Base-by-base conservation (phyloP, 2,113 vertebrate genomes). In the Merops nubicus region DNA sequence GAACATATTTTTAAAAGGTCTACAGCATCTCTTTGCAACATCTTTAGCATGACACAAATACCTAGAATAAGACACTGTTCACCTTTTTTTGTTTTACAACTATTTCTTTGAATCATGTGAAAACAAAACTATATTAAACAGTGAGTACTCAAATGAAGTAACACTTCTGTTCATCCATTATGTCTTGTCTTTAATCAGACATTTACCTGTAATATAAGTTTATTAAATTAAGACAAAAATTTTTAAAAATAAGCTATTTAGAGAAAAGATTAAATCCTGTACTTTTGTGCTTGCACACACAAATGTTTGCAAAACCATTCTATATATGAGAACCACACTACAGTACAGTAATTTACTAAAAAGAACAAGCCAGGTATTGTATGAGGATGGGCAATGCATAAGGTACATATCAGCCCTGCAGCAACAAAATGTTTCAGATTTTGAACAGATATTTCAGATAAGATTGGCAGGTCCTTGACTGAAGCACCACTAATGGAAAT, bases 361-460 rank as follows among this genome's bases (percentile, higher is more conserved):
- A 78, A 92, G 63, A 84, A 96, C 68, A 95, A 92, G n/a, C 1
- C 21, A 85, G 1, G 3, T 48, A 94, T 72, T 88, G 40, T 50
- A 74, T 10, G 47, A 94, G 43, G 56, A 36, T 73, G 47, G 38
- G 31, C 23, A 93, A 93, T 54, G 76, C 72, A 69, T 91, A 91
- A 64, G 83, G 89, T 85, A 93, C 33, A 3, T 57, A 96, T 96
- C 85, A 95, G 62, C 60, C 77, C 48, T 0, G 3, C 26, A 40
- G 88, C 78, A 92, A 92, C 21, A 86, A 89, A 88, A 80, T 36
- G 59, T 60, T 82, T 93, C 68, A 86, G 57, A 91, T 80, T 92
- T 78, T 95, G 75, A 97, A 91, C 69, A 90, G 56, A 34, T 90
- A 93, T 68, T 85, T 89, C 57, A 85, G 59, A 19, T 28, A 95